Conservation (phyloP, 2,113 vertebrate genomes). For the Perca schrenkii region DNA sequence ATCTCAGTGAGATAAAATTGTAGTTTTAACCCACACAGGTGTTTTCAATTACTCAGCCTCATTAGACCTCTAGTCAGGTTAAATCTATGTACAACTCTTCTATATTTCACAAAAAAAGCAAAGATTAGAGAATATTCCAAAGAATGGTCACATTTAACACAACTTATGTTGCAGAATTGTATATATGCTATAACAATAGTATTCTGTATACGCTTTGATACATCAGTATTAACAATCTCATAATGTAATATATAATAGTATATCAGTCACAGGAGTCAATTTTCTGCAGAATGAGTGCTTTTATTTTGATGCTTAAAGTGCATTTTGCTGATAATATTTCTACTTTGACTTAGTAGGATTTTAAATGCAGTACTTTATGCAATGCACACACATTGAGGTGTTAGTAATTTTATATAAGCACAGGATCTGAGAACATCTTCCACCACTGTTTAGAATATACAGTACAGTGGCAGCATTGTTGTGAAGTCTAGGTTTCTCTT, state of each 20-base stretch:
- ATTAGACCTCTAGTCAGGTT: conserved; percentile 10
- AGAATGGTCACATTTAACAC: no score
- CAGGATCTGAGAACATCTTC: neutral
- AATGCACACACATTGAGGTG: neutral
- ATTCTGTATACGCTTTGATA: no score
- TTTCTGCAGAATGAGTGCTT: no score
- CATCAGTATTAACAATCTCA: no score
- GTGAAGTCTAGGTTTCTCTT: conserved; percentile 3
- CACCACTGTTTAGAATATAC: neutral
- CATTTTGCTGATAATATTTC: no score
- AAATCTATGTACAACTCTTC: neutral
- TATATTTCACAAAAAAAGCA: neutral
- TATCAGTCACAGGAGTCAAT: no score
- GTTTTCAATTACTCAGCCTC: conserved; percentile 26
- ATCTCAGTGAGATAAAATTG: neutral
- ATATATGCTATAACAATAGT: neutral
- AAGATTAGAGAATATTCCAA: neutral
- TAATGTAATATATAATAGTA: no score
- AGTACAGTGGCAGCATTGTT: neutral
- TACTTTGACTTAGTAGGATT: neutral
- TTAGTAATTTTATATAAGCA: neutral
- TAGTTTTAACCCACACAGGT: neutral
- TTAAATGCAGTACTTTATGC: neutral
- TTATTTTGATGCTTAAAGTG: no score
- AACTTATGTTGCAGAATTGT: neutral